A percentile compares a stretch with the other conserved stretches of the same genome.
Evolutionary conservation across 2,888 invertebrate species (phyloP).

Genomic region (Melinaea menophilus): DNA sequence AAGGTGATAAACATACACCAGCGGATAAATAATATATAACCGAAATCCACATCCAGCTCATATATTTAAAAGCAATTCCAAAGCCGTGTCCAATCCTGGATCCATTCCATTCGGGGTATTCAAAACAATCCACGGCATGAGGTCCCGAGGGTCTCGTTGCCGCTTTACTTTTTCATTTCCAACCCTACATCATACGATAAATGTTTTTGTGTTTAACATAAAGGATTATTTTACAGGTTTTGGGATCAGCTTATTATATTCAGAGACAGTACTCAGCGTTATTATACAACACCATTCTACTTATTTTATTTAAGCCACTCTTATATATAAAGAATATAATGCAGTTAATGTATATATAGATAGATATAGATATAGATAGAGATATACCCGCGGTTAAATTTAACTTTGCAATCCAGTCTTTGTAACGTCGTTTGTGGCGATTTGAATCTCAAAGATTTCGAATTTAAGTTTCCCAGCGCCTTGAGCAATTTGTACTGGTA

Average conservation of each 20-base stretch:
- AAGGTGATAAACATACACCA: not conserved
- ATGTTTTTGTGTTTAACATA: conserved; percentile 8
- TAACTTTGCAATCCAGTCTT: conserved; percentile 56
- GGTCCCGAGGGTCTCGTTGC: conserved; percentile 69
- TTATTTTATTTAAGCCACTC: too few relatives aligned
- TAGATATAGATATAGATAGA: not conserved
- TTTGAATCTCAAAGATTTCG: conserved; percentile 76
- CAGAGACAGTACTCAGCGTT: too few relatives aligned
- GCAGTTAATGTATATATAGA: not conserved
- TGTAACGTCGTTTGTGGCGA: conserved; percentile 65
- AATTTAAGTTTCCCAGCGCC: conserved; percentile 64
- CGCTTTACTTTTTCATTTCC: conserved; percentile 55
- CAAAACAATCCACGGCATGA: conserved; percentile 70
- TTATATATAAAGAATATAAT: too few relatives aligned
- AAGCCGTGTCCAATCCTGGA: conserved; percentile 37
- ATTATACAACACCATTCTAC: too few relatives aligned
- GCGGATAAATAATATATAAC: not conserved
- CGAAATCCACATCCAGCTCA: conserved; percentile 19
- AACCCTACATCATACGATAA: conserved; percentile 4
- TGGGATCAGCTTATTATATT: not conserved
- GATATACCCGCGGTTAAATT: conserved; percentile 28
- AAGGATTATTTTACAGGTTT: conserved; percentile 6
- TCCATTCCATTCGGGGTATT: conserved; percentile 45
- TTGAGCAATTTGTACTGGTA: conserved; percentile 29
- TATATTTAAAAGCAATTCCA: conserved; percentile 41